Conservation (phyloP, 92 coral and sea anemone species). For the Ricordea florida region DNA sequence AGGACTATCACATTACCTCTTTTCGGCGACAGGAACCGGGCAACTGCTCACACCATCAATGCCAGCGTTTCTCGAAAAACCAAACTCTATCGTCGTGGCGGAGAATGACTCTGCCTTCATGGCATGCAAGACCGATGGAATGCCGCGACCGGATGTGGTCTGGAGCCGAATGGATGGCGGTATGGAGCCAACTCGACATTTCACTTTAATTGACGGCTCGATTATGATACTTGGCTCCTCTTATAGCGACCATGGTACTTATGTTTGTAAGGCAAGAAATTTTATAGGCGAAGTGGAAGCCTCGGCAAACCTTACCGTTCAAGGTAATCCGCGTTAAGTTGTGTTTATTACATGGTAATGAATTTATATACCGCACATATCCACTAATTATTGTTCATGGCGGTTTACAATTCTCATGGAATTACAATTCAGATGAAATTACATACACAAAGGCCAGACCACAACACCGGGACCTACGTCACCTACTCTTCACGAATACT, state of each 20-base stretch:
- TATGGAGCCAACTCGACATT: slow-evolving; percentile 42
- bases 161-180: slow-evolving; percentile 43
- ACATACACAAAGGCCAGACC: too few relatives aligned
- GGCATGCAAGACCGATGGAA: slow-evolving; percentile 34
- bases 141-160: slow-evolving; percentile 15
- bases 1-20: too few relatives aligned
- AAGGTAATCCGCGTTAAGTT: too few relatives aligned
- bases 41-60: not conserved
- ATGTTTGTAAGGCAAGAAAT: slow-evolving; percentile 42
- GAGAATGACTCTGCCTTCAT: slow-evolving; percentile 7
- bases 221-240: slow-evolving; percentile 2
- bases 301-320: not conserved
- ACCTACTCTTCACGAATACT: too few relatives aligned
- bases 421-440: too few relatives aligned
- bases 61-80: not conserved
- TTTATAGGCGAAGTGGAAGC: slow-evolving; percentile 30
- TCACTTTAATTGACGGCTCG: slow-evolving; percentile 44
- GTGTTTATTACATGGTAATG: too few relatives aligned
- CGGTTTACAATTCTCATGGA: too few relatives aligned
- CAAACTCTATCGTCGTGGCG: slow-evolving; percentile 7
- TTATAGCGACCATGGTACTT: slow-evolving; percentile 14
- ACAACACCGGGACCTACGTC: too few relatives aligned
- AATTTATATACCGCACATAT: too few relatives aligned
- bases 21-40: not conserved
- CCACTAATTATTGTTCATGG: too few relatives aligned